These are phyloP conservation scores for Pediacus dermestoides DNA, from an alignment of 2,888 invertebrate genomes.

Conservation along the genomic window DNA sequence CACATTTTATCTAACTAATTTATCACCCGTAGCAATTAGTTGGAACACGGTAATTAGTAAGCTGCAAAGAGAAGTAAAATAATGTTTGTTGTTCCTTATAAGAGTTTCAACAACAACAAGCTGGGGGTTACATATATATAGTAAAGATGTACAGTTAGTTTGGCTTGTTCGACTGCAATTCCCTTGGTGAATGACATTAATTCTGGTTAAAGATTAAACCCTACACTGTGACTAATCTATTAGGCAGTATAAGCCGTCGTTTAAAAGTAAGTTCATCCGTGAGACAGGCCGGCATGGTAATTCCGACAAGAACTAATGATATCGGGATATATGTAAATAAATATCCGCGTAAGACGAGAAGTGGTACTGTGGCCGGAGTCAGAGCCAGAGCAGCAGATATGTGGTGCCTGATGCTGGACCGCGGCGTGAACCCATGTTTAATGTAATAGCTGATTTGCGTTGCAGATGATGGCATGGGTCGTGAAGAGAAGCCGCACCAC, in stretches of 20 bases:
- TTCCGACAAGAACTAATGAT: constrained; percentile 44
- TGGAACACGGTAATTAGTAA: no score
- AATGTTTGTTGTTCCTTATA: no score
- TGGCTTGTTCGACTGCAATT: no score
- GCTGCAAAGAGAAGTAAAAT: no score
- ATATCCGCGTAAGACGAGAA: constrained; percentile 40
- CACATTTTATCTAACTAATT: no score
- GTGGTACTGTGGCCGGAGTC: constrained; percentile 7
- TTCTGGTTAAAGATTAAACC: constrained; percentile 12
- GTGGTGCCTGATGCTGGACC: constrained; percentile 26
- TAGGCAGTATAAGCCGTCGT: constrained; percentile 6
- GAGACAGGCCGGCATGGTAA: constrained; percentile 32
- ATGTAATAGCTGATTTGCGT: constrained; percentile 44
- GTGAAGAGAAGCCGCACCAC: constrained; percentile 20
- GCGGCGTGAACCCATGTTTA: constrained; percentile 44
- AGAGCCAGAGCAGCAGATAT: constrained; percentile 2
- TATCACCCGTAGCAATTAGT: no score
- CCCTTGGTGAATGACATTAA: no score
- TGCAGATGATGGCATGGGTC: constrained; percentile 28
- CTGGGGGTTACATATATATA: no score
- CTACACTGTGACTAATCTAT: constrained; percentile 15
- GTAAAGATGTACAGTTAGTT: no score
- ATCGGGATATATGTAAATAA: constrained; percentile 42
- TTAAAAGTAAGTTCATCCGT: constrained; percentile 21
- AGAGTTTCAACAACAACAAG: no score